Evolutionary conservation across 2,113 vertebrate species (phyloP).

Genomic region (Ammodytes dubius): DNA sequence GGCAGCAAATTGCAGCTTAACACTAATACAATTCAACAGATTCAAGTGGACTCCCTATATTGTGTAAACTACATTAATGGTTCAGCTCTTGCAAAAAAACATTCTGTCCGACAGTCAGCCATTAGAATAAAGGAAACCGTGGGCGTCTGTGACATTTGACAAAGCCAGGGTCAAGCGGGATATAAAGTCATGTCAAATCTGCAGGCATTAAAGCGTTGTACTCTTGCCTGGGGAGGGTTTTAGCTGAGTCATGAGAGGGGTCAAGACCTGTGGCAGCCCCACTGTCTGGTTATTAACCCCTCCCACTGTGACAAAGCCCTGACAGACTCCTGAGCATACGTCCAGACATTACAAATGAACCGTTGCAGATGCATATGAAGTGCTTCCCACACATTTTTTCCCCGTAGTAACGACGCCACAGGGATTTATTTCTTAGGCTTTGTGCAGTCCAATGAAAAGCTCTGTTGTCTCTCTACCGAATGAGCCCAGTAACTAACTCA

Average conservation of each 20-base stretch:
- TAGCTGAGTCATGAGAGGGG: slow-evolving; percentile 7
- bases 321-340: slow-evolving; percentile 5
- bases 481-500: not conserved
- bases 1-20: not conserved
- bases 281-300: slow-evolving; percentile 36
- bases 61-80: not conserved
- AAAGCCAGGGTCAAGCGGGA: not conserved
- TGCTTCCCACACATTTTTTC: slow-evolving; percentile 8
- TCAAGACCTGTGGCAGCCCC: slow-evolving; percentile 15
- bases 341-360: slow-evolving; percentile 24
- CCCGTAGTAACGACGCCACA: slow-evolving; percentile 36
- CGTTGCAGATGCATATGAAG: slow-evolving; percentile 38
- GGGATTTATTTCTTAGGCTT: slow-evolving; percentile 33
- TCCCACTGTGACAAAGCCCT: not conserved
- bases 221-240: not conserved
- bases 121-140: slow-evolving; percentile 1
- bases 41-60: not conserved
- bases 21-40: not conserved
- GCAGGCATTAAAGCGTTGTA: not conserved
- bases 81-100: not conserved
- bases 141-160: not conserved
- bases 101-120: not conserved
- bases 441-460: slow-evolving; percentile 28
- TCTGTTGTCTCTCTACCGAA: slow-evolving; percentile 18
- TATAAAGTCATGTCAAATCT: not conserved